These are phyloP conservation scores for Aurelia sp. DNA, from an alignment of 30 jellyfish, hydroid and myxozoan genomes.

Conservation along the genomic window DNA sequence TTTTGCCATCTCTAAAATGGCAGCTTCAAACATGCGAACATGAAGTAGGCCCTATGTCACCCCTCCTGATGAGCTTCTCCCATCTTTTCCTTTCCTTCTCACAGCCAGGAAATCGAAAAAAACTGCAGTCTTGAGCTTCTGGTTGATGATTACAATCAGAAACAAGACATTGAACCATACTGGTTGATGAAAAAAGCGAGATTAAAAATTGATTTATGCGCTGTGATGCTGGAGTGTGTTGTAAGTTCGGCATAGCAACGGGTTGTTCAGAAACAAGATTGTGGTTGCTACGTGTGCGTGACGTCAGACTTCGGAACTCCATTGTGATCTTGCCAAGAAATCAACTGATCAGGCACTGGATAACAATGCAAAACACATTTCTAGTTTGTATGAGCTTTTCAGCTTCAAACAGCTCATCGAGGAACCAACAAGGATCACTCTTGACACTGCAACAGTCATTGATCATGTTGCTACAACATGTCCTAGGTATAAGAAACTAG, in stretches of 20 bases:
- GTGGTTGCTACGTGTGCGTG: neutral
- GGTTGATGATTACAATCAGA: neutral
- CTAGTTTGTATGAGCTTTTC: no score
- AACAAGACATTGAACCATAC: conserved; percentile 1
- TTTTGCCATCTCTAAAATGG: neutral
- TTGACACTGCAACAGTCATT: no score
- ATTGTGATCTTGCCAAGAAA: no score
- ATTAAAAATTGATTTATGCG: no score
- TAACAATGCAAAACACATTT: no score
- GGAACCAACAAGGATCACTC: no score
- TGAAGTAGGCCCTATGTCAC: neutral
- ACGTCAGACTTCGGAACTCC: no score
- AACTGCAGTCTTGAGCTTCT: conserved; percentile 4
- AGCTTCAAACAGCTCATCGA: no score
- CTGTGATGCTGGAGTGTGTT: no score
- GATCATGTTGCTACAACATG: no score
- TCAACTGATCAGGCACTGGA: no score
- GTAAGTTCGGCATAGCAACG: neutral
- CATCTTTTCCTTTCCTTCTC: neutral
- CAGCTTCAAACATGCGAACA: conserved; percentile 1
- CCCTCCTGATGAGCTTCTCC: neutral
- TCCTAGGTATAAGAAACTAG: no score
- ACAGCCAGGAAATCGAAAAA: neutral
- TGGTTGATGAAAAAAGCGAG: neutral
- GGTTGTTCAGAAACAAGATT: conserved; percentile 11